These are phyloP conservation scores for Micromesistius poutassou DNA, from an alignment of 2,797 vertebrate species.

Conservation along the genomic window DNA sequence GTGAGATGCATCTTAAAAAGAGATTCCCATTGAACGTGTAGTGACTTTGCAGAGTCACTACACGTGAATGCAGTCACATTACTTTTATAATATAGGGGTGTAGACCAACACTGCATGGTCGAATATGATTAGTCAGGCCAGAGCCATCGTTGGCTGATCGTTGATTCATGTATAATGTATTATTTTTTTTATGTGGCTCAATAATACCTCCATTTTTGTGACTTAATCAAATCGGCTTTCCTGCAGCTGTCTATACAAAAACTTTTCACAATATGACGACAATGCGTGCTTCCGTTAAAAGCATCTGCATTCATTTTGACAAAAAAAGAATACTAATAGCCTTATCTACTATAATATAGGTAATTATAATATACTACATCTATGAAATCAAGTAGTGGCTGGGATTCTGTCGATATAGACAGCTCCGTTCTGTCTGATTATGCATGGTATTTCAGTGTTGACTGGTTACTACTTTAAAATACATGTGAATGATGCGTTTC, in stretches of 20 bases:
- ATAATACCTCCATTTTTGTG: too few species aligned
- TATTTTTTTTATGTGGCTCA: too few species aligned
- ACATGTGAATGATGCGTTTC: not conserved
- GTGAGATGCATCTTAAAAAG: not conserved
- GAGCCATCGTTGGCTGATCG: too few species aligned
- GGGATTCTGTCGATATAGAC: not conserved
- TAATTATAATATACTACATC: not conserved
- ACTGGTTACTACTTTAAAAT: not conserved
- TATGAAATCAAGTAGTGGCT: not conserved
- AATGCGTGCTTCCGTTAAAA: too few species aligned
- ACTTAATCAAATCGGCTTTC: not conserved
- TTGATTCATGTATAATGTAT: too few species aligned
- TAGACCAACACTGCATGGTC: too few species aligned
- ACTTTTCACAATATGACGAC: too few species aligned
- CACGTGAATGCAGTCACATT: not conserved
- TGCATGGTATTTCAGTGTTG: not conserved
- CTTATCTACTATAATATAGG: not conserved
- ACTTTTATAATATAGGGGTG: too few species aligned
- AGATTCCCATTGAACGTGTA: not conserved
- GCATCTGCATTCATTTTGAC: too few species aligned
- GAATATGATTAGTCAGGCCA: too few species aligned
- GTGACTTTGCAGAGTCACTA: too few species aligned
- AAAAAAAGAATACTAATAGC: not conserved
- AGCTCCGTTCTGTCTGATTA: not conserved
- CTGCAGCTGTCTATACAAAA: not conserved